Evolutionary conservation across 64 coral and sea anemone species (phyloP).

Genomic region (Montipora capricornis): DNA sequence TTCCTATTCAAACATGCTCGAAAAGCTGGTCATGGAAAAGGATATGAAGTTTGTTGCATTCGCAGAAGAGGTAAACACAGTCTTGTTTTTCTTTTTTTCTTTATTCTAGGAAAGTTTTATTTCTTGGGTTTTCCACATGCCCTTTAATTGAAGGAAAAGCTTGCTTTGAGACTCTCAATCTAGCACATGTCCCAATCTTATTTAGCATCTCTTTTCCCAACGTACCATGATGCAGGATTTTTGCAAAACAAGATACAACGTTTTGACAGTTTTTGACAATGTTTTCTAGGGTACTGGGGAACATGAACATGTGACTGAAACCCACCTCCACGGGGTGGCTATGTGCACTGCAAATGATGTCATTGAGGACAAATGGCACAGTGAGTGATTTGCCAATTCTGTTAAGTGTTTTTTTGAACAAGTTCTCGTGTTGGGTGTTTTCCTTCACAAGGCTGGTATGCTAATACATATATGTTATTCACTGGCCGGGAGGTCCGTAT

Average conservation of each 20-base stretch:
- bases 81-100: not conserved
- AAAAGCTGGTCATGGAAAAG: conserved; percentile 93
- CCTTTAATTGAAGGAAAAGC: no score
- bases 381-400: conserved; percentile 34
- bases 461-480: no score
- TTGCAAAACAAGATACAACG: no score
- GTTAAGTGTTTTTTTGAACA: no score
- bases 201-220: no score
- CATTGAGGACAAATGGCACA: conserved; percentile 89
- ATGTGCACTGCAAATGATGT: conserved; percentile 82
- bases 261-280: no score
- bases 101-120: not conserved
- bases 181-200: no score
- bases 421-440: no score
- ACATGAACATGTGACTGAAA: conserved; percentile 74
- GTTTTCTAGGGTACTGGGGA: conserved; percentile 62
- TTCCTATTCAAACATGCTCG: conserved; percentile 73
- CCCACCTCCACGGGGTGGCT: conserved; percentile 70
- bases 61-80: conserved; percentile 81
- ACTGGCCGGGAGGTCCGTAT: no score
- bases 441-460: no score
- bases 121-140: not conserved
- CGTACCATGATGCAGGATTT: no score
- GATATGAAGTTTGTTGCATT: conserved; percentile 85
- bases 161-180: no score